These are phyloP conservation scores for Conus canariensis DNA, from an alignment of 2,888 invertebrate species.

Conservation along the genomic window DNA sequence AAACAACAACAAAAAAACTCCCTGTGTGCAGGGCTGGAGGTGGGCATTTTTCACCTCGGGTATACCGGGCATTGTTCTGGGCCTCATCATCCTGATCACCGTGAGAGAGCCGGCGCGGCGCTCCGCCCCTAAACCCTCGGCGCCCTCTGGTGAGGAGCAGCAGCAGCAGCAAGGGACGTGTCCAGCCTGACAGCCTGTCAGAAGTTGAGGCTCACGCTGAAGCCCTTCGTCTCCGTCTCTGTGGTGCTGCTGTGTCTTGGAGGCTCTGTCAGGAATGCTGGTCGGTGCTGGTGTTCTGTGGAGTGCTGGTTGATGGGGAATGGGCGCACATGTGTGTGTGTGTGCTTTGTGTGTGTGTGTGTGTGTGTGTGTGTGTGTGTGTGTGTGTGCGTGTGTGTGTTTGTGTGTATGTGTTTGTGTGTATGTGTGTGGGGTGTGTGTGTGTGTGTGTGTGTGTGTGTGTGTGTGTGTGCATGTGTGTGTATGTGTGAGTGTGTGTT, in stretches of 20 bases:
- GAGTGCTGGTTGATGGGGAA: no score
- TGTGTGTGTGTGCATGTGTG: background rate
- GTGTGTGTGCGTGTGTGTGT: no score
- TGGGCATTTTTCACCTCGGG: constrained; percentile 78
- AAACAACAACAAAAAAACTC: no score
- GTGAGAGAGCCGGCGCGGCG: constrained; percentile 76
- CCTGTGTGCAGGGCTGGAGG: constrained; percentile 76
- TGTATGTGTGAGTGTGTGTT: background rate
- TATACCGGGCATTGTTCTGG: constrained; percentile 77
- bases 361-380: no score
- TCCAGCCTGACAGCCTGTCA: constrained; percentile 4
- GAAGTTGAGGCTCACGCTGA: constrained; percentile 51
- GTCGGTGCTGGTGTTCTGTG: constrained; percentile 53
- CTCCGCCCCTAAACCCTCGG: background rate
- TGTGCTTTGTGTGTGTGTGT: no score
- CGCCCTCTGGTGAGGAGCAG: background rate
- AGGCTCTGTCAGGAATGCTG: constrained; percentile 78
- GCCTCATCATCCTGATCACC: constrained; percentile 73
- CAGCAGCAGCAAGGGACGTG: constrained; percentile 23
- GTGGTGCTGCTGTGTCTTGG: constrained; percentile 76
- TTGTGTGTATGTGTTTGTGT: background rate
- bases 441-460: constrained; percentile 22
- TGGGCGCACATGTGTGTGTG: no score
- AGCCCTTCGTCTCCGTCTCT: constrained; percentile 73
- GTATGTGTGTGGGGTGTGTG: background rate